Evolutionary conservation across 53 echinoderm and acorn worm genomes (phyloP), one percentile per base, ranked within the genome.

Genomic region (Zoroaster sp.): DNA sequence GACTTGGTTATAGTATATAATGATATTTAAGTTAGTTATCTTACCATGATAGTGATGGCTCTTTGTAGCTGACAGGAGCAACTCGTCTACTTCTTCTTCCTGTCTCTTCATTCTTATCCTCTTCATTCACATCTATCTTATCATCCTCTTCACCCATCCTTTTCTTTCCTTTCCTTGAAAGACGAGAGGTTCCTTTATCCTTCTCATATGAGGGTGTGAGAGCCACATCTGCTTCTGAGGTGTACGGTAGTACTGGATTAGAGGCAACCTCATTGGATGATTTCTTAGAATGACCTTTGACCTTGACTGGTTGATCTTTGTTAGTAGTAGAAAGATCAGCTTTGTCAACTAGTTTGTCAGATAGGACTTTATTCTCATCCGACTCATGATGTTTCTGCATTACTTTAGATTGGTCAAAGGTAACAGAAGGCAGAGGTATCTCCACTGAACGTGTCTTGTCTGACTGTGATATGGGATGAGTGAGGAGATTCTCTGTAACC

Each of bases 31-130:
- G 15, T 32, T 31, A 38, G 53, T n/a, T 72, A 36, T 3, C 70
- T 72, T 88, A 92, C 92, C 47, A 40, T 3, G 10, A 39, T 35
- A 92, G 40, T 41, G 42, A 52, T 46, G 93, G 93, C 67, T 93
- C 93, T 73, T 90, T 93, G 74, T 93, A 93, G 67, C 74, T 73
- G 25, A 93, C 81, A 3, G 49, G 49, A 17, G 14, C 68, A 12
- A 34, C 85, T 87, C 82, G 86, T 0, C 68, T 42, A 35, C 90
- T 72, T 17, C 87, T 78, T 55, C 86, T 71, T 21, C 79, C 70
- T 12, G 87, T 71, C 63, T 78, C 85, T 31, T 42, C 47, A 35
- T 13, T 23, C 18, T 15, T 9, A 14, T 66, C 69, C 25, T 53
- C 72, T 13, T 67, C 77, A 4, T 30, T 35, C 1, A 35, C 4